Evolutionary conservation across 2,113 vertebrate genomes (phyloP).

Genomic region (Falco punctatus): DNA sequence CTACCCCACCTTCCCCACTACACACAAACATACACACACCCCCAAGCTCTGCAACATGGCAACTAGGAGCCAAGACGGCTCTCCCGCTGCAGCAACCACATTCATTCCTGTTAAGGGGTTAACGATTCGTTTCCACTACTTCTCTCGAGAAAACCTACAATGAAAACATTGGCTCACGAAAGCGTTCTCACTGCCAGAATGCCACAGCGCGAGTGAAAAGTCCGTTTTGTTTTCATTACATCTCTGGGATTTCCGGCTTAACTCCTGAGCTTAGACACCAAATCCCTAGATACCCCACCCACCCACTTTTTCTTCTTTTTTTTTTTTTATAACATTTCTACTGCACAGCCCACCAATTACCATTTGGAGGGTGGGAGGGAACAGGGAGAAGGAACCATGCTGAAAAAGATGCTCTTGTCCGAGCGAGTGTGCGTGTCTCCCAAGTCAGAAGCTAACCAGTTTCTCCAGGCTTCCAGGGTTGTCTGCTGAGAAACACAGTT

Average conservation of each 20-base stretch:
- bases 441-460: not conserved
- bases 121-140: conserved; percentile 77
- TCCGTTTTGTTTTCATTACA: conserved; percentile 82
- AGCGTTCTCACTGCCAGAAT: conserved; percentile 75
- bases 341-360: conserved; percentile 4
- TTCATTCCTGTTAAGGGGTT: conserved; percentile 76
- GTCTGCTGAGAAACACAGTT: not conserved
- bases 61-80: conserved; percentile 17
- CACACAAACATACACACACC: conserved; percentile 51
- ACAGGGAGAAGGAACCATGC: not conserved
- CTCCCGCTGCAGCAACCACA: conserved; percentile 55
- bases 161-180: conserved; percentile 78
- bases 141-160: conserved; percentile 80
- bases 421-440: rapidly evolving
- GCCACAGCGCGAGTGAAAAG: conserved; percentile 78
- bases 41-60: conserved; percentile 37
- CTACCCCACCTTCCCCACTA: conserved; percentile 46
- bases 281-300: conserved; percentile 76
- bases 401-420: not conserved
- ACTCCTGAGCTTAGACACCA: conserved; percentile 77
- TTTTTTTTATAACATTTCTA: conserved; percentile 8
- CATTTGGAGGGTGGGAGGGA: conserved; percentile 38
- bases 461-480: not conserved
- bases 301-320: conserved; percentile 23
- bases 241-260: conserved; percentile 80